Percentiles rank a stretch among this genome's conserved stretches.
Conservation (phyloP, 2,888 invertebrate genomes). For the Conus canariensis region DNA sequence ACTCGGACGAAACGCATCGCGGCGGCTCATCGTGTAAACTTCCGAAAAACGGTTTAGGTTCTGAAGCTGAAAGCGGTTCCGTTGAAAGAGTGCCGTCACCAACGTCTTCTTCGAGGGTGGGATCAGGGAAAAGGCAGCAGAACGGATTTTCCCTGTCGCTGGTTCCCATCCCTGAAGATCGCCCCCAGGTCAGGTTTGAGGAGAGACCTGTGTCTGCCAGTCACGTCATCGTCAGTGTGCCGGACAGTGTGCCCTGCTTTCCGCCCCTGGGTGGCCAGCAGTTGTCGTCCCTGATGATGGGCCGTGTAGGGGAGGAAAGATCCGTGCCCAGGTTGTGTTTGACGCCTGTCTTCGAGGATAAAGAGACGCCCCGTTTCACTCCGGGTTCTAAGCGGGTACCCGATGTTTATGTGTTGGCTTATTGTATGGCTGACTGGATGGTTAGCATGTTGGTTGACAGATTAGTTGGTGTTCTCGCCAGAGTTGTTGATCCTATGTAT, state of each 20-base stretch:
- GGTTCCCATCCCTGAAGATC: slow-evolving; percentile 26
- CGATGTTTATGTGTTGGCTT: neutral
- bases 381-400: neutral
- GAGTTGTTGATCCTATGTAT: no score
- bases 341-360: slow-evolving; percentile 19
- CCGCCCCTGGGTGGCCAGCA: neutral
- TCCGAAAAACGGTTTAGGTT: no score
- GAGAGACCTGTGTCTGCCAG: neutral
- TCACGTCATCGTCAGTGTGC: slow-evolving; percentile 20
- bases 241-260: neutral
- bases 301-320: neutral
- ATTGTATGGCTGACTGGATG: no score
- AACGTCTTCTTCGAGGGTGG: neutral
- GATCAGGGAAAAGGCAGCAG: neutral
- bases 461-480: no score
- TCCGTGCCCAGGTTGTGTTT: slow-evolving; percentile 12
- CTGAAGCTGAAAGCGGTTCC: neutral
- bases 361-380: neutral
- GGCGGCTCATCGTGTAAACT: neutral
- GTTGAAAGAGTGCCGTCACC: neutral
- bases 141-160: slow-evolving; percentile 6
- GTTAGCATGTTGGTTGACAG: no score
- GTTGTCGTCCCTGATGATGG: neutral
- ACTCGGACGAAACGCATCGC: neutral
- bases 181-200: neutral